Base-by-base conservation (phyloP, 1,140 invertebrate species). In the Papilio xuthus region DNA sequence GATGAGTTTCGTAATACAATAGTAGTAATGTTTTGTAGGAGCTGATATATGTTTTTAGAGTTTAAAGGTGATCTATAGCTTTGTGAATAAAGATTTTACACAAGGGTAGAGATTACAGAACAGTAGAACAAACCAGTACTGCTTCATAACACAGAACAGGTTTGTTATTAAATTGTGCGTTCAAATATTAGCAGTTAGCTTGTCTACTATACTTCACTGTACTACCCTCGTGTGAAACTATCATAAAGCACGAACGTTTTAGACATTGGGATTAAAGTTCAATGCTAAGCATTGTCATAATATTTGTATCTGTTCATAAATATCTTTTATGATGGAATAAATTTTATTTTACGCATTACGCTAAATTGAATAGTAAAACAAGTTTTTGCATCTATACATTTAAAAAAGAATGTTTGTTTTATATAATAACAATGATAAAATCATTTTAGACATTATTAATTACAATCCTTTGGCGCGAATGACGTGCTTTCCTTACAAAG, bases 1-100 rank as follows among this genome's bases (percentile, higher is more conserved):
- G 73, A 75, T 13, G 4, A 23, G 47, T 74, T 76, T 76, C 53
- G 53, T 76, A 76, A 76, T 71, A 32, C 44, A 76, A 76, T 63
- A 76, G 18, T 53, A 28, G 23, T 63, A 76, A 76, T 63, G 32
- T 63, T 76, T 56, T 76, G 74, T 76, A 15, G 74, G 20, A 47
- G 53, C 23, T 76, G 50, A 76, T 60, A 63, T 76, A 76, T 63
- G 32, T 23, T 41, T 9, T 9, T 32, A 37, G 23, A 53, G 73
- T 76, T 76, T 18, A 20, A 32, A 76, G 73, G 73, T 76, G 73
- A 37, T n/a, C 53, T 18, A 23, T 47, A 41, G 71, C 4, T 10
- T 32, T 18, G 37, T 60, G 53, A 37, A 60, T 74, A 74, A 44
- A 44, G 12, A 1, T 44, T 53, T 53, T 18, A n/a, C 50, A 53